Conservation (phyloP, 1,140 invertebrate species). For the Dendroctonus valens region DNA sequence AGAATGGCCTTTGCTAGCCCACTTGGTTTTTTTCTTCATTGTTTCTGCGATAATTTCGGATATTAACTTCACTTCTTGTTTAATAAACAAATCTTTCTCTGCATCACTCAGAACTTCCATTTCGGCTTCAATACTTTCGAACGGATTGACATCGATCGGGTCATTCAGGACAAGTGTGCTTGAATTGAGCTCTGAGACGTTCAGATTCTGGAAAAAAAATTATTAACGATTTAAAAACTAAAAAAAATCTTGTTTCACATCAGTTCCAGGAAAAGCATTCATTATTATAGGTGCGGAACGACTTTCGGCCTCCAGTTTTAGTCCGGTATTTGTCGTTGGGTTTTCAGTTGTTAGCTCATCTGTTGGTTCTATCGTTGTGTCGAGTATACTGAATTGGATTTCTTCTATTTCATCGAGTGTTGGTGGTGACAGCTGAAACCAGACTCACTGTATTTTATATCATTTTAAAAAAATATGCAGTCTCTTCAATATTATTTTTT, state of each 20-base stretch:
- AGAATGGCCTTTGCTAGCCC: too few relatives aligned
- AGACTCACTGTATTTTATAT: background rate
- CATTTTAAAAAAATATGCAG: too few relatives aligned
- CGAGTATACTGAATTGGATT: conserved; percentile 15
- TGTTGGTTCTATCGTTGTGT: background rate
- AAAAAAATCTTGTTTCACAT: too few relatives aligned
- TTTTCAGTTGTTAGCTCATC: background rate
- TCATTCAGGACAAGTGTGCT: too few relatives aligned
- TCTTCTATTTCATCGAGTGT: conserved; percentile 20
- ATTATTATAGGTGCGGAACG: too few relatives aligned
- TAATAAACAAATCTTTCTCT: conserved; percentile 19
- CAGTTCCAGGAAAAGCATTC: too few relatives aligned
- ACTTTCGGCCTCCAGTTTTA: too few relatives aligned
- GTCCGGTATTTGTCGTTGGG: background rate
- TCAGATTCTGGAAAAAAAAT: too few relatives aligned
- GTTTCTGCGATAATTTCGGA: conserved; percentile 6
- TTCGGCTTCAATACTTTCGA: conserved; percentile 16
- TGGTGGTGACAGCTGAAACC: conserved; percentile 8
- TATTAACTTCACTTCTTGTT: conserved; percentile 21
- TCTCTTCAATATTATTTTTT: too few relatives aligned
- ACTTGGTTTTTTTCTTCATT: too few relatives aligned
- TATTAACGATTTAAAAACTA: too few relatives aligned
- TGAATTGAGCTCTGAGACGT: too few relatives aligned
- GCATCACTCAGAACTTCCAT: conserved; percentile 12
- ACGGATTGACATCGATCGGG: background rate